Conservation (phyloP, 2,113 vertebrate genomes). For the Phyllostomus discolor region DNA sequence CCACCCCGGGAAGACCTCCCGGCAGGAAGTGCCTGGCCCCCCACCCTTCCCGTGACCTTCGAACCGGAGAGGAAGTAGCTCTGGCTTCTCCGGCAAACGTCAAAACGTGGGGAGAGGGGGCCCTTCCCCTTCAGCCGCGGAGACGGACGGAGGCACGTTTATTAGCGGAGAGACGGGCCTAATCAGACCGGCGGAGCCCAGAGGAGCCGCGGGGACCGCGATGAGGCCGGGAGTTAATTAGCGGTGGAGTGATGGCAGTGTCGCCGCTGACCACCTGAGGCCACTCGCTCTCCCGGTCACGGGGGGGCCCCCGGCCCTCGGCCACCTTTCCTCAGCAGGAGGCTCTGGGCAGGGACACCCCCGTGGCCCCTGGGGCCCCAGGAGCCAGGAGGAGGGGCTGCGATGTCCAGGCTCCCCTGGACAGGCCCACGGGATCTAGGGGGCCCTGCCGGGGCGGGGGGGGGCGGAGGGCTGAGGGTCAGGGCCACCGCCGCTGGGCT, state of each 20-base stretch:
- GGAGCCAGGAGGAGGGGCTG: not conserved
- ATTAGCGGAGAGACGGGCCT: conserved; percentile 94
- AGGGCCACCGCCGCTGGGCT: too few species aligned
- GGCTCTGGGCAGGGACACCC: conserved; percentile 62
- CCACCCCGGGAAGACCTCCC: not conserved
- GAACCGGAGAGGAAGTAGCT: conserved; percentile 77
- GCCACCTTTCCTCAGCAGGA: conserved; percentile 73
- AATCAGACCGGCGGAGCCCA: conserved; percentile 89
- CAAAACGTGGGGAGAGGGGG: conserved; percentile 83
- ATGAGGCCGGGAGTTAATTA: conserved; percentile 94
- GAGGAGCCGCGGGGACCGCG: conserved; percentile 90
- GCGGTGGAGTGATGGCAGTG: conserved; percentile 86
- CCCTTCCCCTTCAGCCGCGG: conserved; percentile 81
- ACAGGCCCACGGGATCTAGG: not conserved
- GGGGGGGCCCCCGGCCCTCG: conserved; percentile 72
- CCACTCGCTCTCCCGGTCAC: conserved; percentile 76
- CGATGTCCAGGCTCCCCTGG: accelerated
- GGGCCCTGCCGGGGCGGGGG: not conserved
- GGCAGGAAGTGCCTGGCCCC: not conserved
- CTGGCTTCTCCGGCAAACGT: conserved; percentile 80
- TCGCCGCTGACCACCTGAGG: conserved; percentile 86
- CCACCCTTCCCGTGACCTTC: not conserved
- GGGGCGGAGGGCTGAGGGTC: not conserved
- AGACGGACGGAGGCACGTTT: conserved; percentile 89
- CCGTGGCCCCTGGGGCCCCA: conserved; percentile 3